A percentile compares a stretch with the other conserved stretches of the same genome.
Evolutionary conservation across 2,113 vertebrate genomes (phyloP).

Genomic region (Nerophis ophidion): DNA sequence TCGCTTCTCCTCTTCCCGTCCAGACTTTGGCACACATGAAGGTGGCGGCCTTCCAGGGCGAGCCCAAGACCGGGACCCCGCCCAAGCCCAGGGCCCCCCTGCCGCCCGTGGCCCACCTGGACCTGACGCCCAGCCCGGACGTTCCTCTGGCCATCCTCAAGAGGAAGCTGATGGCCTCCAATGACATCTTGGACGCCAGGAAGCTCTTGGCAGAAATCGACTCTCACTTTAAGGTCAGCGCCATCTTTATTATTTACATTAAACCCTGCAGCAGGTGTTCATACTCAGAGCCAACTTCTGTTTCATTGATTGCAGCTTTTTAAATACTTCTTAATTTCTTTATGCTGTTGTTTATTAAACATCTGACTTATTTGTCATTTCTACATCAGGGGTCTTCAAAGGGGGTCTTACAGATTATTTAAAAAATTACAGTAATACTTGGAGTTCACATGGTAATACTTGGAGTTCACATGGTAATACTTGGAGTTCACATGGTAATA

Average conservation of each 20-base stretch:
- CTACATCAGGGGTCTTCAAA: too few species aligned
- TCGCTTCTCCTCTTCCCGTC: neutral
- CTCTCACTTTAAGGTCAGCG: constrained; percentile 73
- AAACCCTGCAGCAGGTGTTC: neutral
- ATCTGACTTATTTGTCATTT: too few species aligned
- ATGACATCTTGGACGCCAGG: constrained; percentile 67
- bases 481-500: too few species aligned
- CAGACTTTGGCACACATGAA: constrained; percentile 89
- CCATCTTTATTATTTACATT: too few species aligned
- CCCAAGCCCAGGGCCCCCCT: constrained; percentile 55
- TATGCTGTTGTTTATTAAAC: too few species aligned
- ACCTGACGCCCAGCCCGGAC: constrained; percentile 86
- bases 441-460: too few species aligned
- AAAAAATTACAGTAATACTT: too few species aligned
- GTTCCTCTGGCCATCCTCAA: constrained; percentile 90
- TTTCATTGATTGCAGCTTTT: too few species aligned
- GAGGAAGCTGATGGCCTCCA: constrained; percentile 82
- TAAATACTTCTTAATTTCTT: too few species aligned
- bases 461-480: too few species aligned
- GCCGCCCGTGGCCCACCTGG: constrained; percentile 61
- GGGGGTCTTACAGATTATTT: too few species aligned
- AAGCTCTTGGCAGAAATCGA: constrained; percentile 74
- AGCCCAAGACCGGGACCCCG: constrained; percentile 43
- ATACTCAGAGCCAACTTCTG: too few species aligned
- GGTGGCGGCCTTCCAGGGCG: constrained; percentile 84